Conservation (phyloP, 1,140 invertebrate genomes). For the Micrasema minimum region DNA sequence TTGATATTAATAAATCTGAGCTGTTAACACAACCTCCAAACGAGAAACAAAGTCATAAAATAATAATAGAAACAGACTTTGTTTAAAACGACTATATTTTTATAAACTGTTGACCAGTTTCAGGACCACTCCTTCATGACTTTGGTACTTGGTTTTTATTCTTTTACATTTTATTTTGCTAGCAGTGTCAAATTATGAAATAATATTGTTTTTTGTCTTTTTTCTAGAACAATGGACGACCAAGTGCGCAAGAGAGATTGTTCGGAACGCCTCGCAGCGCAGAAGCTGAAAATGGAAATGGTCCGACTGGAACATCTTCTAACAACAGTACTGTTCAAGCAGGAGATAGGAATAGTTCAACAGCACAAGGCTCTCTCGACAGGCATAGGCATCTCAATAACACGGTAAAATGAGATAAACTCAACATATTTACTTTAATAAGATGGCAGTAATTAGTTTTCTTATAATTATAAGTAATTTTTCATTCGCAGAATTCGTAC, state of each 20-base stretch:
- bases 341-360: constrained; percentile 40
- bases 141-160: too few species aligned
- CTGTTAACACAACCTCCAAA: too few species aligned
- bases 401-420: constrained; percentile 55
- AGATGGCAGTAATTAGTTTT: too few species aligned
- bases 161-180: too few species aligned
- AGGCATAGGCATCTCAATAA: constrained; percentile 61
- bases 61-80: too few species aligned
- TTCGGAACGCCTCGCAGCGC: constrained; percentile 65
- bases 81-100: too few species aligned
- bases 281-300: constrained; percentile 54
- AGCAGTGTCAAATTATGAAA: too few species aligned
- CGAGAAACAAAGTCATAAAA: too few species aligned
- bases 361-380: constrained; percentile 61
- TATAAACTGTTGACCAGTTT: too few species aligned
- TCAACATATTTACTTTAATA: background rate
- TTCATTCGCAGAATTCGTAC: constrained; percentile 70
- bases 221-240: constrained; percentile 55
- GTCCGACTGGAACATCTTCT: constrained; percentile 52
- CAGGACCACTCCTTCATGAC: too few species aligned
- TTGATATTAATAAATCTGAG: too few species aligned
- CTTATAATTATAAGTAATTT: too few species aligned
- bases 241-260: constrained; percentile 71
- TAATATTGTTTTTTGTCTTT: background rate
- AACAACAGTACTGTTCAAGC: constrained; percentile 56